Evolutionary conservation across 2,113 vertebrate species (phyloP).

Genomic region (Abramis brama): DNA sequence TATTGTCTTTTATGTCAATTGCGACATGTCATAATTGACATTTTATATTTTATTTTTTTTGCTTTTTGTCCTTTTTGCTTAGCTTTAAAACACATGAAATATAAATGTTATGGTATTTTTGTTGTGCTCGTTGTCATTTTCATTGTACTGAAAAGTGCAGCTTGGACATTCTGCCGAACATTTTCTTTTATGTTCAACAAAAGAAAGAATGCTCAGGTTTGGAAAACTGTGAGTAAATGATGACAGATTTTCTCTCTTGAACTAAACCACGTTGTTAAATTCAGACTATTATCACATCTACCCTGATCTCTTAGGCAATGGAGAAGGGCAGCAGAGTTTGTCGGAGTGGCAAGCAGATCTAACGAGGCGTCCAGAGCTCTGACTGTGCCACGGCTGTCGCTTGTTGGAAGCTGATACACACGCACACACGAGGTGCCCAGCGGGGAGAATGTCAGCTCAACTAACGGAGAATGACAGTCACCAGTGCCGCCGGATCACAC

Average conservation of each 20-base stretch:
- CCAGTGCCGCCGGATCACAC: constrained; percentile 42
- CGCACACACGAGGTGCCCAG: constrained; percentile 18
- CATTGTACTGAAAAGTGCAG: not conserved
- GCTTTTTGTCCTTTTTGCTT: not conserved
- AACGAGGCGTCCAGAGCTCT: constrained; percentile 9
- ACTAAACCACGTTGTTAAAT: not conserved
- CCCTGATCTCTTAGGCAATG: not conserved
- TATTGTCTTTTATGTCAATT: not conserved
- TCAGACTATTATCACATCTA: not conserved
- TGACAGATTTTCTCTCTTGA: not conserved
- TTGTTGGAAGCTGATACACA: constrained; percentile 24
- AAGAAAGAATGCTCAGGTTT: not conserved
- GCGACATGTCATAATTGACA: too few species aligned
- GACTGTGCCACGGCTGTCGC: not conserved
- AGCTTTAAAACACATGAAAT: not conserved
- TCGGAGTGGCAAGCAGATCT: not conserved
- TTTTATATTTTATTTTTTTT: too few species aligned
- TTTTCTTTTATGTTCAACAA: not conserved
- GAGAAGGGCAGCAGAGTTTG: not conserved
- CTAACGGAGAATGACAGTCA: constrained; percentile 54
- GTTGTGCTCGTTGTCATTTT: not conserved
- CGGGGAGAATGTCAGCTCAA: constrained; percentile 55
- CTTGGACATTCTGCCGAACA: not conserved
- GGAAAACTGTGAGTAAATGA: not conserved
- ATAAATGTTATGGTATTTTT: not conserved